Percentiles rank a stretch among this genome's conserved stretches.
phyloP scores from a whole-genome alignment of 2,888 invertebrate genomes.

The Oligia strigilis region DNA sequence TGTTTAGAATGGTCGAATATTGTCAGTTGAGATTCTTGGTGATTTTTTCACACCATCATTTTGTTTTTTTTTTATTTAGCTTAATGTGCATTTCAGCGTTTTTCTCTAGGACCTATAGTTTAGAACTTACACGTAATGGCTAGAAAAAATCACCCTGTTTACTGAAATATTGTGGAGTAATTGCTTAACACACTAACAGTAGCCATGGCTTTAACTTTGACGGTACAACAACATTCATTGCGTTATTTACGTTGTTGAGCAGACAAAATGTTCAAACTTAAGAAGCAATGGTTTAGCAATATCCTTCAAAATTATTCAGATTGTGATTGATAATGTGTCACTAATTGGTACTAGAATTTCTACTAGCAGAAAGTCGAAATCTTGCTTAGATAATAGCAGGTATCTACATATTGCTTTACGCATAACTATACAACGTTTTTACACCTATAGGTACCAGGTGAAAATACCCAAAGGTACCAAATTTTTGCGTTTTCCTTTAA shows the following conservation, averaged over 20 bases:
- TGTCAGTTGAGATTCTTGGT: not conserved
- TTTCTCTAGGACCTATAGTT: not conserved
- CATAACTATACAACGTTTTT: slow-evolving; percentile 31
- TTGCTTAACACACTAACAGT: not conserved
- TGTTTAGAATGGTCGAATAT: not conserved
- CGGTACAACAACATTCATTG: not conserved
- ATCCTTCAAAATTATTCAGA: not conserved
- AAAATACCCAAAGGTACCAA: not conserved
- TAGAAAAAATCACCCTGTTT: not conserved
- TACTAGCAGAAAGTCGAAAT: not conserved
- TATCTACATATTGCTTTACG: not conserved
- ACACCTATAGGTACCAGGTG: slow-evolving; percentile 43
- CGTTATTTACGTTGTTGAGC: not conserved
- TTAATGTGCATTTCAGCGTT: not conserved
- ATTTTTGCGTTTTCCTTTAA: not conserved
- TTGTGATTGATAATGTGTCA: not conserved
- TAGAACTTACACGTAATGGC: not conserved
- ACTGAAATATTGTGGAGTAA: not conserved
- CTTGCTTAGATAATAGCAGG: not conserved
- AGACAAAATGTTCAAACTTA: not conserved
- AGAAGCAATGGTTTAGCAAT: not conserved
- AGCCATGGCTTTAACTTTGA: not conserved
- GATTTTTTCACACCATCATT: not conserved
- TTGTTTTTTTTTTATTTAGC: too few relatives aligned
- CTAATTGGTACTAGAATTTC: not conserved